Evolutionary conservation across 2,113 vertebrate species (phyloP), one percentile per base, ranked within the genome.

Genomic region (Pseudolaguvia tuberculata): DNA sequence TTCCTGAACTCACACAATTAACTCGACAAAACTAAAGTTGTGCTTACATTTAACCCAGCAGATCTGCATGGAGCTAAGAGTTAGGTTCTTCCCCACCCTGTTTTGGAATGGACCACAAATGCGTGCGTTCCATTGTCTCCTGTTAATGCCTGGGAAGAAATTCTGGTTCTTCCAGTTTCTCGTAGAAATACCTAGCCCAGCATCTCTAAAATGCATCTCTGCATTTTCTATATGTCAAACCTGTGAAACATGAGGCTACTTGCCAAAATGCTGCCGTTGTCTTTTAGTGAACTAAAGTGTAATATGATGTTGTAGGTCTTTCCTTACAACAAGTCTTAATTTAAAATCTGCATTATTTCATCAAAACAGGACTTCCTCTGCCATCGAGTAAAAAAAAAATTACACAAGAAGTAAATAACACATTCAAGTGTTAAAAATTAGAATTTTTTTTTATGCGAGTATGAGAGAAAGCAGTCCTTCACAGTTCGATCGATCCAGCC

Each of bases 381-480:
- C 55, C 73, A 62, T 78, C 59, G 59, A 77, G 35, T 35, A 63
- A 42, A 76, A 72, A 72, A 42, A 62, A 73, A 69, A 55, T 70
- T 72, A 79, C 48, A 72, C 72, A 82, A 59, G 65, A 71, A 80
- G 73, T n/a, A 61, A 85, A 78, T 67, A 70, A 80, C 75, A 82
- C 72, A 61, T 73, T 71, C 71, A 78, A 75, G 83, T 81, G 77
- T 79, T 77, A 80, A 77, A 66, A 81, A 77, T 58, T 53, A 57
- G 71, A 80, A 73, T 74, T 50, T 66, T 69, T 76, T 62, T 72
- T 31, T 62, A 51, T n/a, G 25, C 42, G 15, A 52, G 17, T 72
- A 23, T 73, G 55, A 62, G 53, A 78, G 75, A 63, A 80, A 79
- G 73, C 81, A 82, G 78, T 83, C 81, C 72, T 82, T 83, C 79